These are phyloP conservation scores for Drosophila nigrodunni DNA, from an alignment of 1,140 invertebrate species.

Conservation along the genomic window DNA sequence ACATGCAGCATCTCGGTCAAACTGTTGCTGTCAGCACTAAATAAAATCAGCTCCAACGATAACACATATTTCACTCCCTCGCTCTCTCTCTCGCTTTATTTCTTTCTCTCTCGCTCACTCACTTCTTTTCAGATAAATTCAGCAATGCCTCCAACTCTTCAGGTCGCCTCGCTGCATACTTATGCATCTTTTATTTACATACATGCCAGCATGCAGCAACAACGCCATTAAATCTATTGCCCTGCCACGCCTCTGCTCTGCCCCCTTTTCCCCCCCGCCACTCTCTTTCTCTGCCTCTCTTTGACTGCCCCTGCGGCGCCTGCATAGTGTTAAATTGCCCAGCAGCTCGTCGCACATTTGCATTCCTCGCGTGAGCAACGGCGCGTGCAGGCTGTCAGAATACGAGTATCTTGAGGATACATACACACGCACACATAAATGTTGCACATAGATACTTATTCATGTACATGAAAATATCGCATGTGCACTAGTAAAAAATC, in stretches of 20 bases:
- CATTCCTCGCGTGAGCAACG: slow-evolving; percentile 56
- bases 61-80: slow-evolving; percentile 24
- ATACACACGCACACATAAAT: slow-evolving; percentile 26
- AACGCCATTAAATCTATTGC: slow-evolving; percentile 52
- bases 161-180: slow-evolving; percentile 34
- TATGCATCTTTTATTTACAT: slow-evolving; percentile 57
- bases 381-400: slow-evolving; percentile 43
- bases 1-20: slow-evolving; percentile 45
- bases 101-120: neutral
- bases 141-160: slow-evolving; percentile 2
- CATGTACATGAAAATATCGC: neutral
- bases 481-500: neutral
- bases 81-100: neutral
- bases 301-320: slow-evolving; percentile 9
- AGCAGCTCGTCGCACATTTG: slow-evolving; percentile 64
- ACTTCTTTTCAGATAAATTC: slow-evolving; percentile 22
- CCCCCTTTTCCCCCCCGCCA: neutral
- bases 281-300: neutral
- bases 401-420: slow-evolving; percentile 63
- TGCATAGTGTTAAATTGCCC: slow-evolving; percentile 76
- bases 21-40: slow-evolving; percentile 74
- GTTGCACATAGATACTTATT: slow-evolving; percentile 14
- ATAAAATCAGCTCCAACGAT: slow-evolving; percentile 73
- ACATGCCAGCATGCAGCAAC: slow-evolving; percentile 43
- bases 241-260: neutral